Evolutionary conservation across 92 coral and sea anemone species (phyloP), one percentile per base, ranked within the genome.

Genomic region (Actinernus sp.): DNA sequence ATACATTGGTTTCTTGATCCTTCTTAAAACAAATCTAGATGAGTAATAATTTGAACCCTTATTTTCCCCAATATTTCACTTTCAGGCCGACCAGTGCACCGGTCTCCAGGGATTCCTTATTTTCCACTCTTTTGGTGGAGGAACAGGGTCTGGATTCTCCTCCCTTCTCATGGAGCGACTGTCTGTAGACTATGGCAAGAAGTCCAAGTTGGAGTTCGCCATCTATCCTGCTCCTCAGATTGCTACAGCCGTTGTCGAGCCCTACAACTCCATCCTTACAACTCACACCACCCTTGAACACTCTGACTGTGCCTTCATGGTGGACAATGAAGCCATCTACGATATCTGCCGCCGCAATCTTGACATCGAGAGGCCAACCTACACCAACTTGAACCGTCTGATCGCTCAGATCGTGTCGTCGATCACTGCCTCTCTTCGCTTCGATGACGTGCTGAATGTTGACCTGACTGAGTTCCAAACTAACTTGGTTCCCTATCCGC

Each of bases 91-190:
- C n/a, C n/a, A n/a, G n/a, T n/a, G n/a, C n/a, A n/a, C n/a, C n/a
- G n/a, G n/a, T n/a, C 89, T 88, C 18, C 89, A 88, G 55, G 92
- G 97, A 22, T 92, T 92, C 57, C 91, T 92, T 31, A 76, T 88
- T 58, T 92, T 92, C 88, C 97, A 92, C 49, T 91, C 97, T 47
- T 92, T 92, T 51, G 97, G 97, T 62, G 97, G 97, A 8, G 97
- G 97, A 4, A 86, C 92, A 6, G 92, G 92, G 4, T 86, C 92
- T 52, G 92, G 92, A 3, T 86, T 86, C 80, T 65, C 92, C 14
- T 80, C 92, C 7, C 72, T 86, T 10, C 87, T 86, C 50, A 81
- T 86, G 63, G 92, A 86, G 61, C 92, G 92, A 38, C 87, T 86
- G 13, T 86, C 92, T 0, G 92, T 86, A 9, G 92, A 86, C 68